Conservation (phyloP, 1,140 invertebrate species). For the Carposina sasakii region DNA sequence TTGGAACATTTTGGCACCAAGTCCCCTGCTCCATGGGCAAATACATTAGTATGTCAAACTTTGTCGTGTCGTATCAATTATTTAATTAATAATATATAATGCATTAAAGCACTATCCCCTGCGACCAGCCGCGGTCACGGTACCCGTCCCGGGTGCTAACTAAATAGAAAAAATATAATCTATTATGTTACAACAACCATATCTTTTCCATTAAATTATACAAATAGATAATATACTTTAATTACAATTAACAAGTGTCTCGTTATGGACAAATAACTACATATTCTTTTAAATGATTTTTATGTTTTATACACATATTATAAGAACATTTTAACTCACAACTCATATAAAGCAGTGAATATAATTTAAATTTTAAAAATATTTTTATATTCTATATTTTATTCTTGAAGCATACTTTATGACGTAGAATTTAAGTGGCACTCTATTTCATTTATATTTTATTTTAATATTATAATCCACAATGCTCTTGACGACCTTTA, state of each 20-base stretch:
- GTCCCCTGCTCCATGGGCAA: too few relatives aligned
- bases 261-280: conserved; percentile 19
- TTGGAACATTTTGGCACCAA: conserved; percentile 21
- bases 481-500: too few relatives aligned
- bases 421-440: conserved; percentile 24
- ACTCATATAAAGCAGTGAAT: conserved; percentile 31
- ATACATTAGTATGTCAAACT: too few relatives aligned
- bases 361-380: too few relatives aligned
- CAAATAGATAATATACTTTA: conserved; percentile 23
- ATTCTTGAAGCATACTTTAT: too few relatives aligned
- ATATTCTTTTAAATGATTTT: conserved; percentile 17
- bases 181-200: conserved; percentile 40
- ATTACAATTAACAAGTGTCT: conserved; percentile 29
- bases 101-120: too few relatives aligned
- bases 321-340: conserved; percentile 20
- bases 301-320: background rate
- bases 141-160: conserved; percentile 18
- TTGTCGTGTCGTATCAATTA: too few relatives aligned
- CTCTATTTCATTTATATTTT: conserved; percentile 17
- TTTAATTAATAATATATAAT: too few relatives aligned
- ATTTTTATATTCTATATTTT: too few relatives aligned
- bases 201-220: conserved; percentile 16
- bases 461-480: conserved; percentile 14
- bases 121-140: too few relatives aligned
- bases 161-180: conserved; percentile 50